phyloP scores from a whole-genome alignment of 2,888 invertebrate genomes.

The Syrphus vitripennis region DNA sequence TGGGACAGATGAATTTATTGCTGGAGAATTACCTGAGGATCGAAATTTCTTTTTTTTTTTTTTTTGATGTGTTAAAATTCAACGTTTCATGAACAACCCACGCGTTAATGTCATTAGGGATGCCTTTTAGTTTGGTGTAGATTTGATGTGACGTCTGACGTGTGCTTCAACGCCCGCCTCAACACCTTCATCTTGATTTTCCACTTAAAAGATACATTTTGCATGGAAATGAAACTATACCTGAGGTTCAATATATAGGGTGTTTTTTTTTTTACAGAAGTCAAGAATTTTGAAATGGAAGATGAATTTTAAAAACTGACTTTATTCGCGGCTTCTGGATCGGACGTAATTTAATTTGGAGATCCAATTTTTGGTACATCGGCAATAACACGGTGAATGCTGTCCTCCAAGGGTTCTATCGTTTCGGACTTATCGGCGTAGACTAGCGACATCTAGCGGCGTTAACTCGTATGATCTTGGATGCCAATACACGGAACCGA shows the following conservation, averaged over 20 bases:
- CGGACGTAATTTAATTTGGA: no score
- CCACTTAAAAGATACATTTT: neutral
- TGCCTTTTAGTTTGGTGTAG: conserved; percentile 25
- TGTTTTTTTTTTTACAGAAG: no score
- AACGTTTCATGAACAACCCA: conserved; percentile 41
- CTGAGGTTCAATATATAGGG: conserved; percentile 14
- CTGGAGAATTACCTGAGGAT: neutral
- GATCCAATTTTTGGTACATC: no score
- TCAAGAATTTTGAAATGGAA: no score
- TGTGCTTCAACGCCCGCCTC: conserved; percentile 33
- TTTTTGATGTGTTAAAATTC: neutral
- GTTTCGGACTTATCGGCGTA: no score
- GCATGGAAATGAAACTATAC: neutral
- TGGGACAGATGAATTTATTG: conserved; percentile 34
- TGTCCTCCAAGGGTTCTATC: no score
- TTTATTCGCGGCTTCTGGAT: no score
- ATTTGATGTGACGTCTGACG: conserved; percentile 24
- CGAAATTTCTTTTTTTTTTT: neutral
- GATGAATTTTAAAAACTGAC: no score
- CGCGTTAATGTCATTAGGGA: conserved; percentile 51
- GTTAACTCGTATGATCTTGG: no score
- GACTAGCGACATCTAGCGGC: no score
- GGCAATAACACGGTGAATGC: no score
- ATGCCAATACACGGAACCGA: no score
- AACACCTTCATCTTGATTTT: neutral